Conservation (phyloP, 2,888 invertebrate genomes). For the Drosophila leonis region DNA sequence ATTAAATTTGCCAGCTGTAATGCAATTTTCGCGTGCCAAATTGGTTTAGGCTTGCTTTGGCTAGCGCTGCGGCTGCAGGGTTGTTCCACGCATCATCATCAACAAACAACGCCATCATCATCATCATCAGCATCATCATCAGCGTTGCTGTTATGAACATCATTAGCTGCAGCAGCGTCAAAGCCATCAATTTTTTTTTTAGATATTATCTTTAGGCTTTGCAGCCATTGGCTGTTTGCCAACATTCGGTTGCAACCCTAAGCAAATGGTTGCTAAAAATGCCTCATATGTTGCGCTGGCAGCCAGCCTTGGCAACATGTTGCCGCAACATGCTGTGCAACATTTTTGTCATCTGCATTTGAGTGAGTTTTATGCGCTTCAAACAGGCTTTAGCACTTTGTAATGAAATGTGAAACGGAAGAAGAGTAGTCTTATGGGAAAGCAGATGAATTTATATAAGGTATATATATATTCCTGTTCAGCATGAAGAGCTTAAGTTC, state of each 20-base stretch:
- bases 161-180: slow-evolving; percentile 13
- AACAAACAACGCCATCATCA: slow-evolving; percentile 24
- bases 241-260: slow-evolving; percentile 32
- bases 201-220: slow-evolving; percentile 37
- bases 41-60: slow-evolving; percentile 64
- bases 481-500: neutral
- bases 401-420: neutral
- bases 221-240: slow-evolving; percentile 59
- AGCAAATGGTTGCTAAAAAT: slow-evolving; percentile 11
- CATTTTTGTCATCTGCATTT: slow-evolving; percentile 8
- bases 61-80: slow-evolving; percentile 70
- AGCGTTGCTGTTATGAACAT: slow-evolving; percentile 17
- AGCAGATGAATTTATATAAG: neutral
- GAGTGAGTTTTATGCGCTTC: slow-evolving; percentile 1
- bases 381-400: too few species aligned
- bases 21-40: slow-evolving; percentile 78
- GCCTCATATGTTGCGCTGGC: slow-evolving; percentile 18
- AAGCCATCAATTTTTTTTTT: slow-evolving; percentile 13
- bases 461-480: neutral
- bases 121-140: slow-evolving; percentile 26
- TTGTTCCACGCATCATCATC: slow-evolving; percentile 49
- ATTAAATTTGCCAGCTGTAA: slow-evolving; percentile 74
- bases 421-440: neutral
- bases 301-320: slow-evolving; percentile 36
- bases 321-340: slow-evolving; percentile 50